Percentiles rank a stretch among this genome's conserved stretches.
These are phyloP conservation scores for Manis javanica DNA, from an alignment of 2,797 vertebrate species.

Conservation along the genomic window DNA sequence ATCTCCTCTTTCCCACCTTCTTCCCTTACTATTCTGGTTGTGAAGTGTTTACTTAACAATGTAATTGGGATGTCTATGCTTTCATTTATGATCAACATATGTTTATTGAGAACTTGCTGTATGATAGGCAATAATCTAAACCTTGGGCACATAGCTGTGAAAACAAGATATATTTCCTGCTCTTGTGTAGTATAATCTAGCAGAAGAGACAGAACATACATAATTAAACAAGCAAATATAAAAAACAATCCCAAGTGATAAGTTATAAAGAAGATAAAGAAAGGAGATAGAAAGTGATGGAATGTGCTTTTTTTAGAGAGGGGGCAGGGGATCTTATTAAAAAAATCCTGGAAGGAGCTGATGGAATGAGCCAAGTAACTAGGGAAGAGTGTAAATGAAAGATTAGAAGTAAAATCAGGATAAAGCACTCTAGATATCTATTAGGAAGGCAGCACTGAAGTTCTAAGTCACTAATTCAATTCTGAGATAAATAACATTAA, in stretches of 20 bases:
- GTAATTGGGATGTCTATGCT: background rate
- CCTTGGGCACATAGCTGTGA: background rate
- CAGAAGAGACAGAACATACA: background rate
- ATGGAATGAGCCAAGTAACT: background rate
- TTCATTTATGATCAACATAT: background rate
- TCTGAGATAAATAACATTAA: constrained; percentile 30
- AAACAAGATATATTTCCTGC: background rate
- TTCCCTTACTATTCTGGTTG: background rate
- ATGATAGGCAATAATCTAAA: background rate
- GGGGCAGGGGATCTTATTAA: background rate
- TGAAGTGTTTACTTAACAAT: background rate
- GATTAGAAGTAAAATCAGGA: background rate
- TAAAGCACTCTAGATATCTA: background rate
- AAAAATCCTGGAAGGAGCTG: background rate
- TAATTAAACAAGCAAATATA: background rate
- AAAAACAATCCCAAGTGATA: background rate
- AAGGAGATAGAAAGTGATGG: background rate
- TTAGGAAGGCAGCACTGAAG: background rate
- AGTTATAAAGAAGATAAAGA: background rate
- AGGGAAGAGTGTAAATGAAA: background rate
- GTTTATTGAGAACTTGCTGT: background rate
- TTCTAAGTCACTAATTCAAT: constrained; percentile 21
- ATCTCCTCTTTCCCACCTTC: background rate
- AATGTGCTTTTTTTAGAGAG: background rate
- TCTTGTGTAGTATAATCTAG: background rate